These are phyloP conservation scores for Actinostola sp. DNA, from an alignment of 92 coral and sea anemone genomes.

Conservation along the genomic window DNA sequence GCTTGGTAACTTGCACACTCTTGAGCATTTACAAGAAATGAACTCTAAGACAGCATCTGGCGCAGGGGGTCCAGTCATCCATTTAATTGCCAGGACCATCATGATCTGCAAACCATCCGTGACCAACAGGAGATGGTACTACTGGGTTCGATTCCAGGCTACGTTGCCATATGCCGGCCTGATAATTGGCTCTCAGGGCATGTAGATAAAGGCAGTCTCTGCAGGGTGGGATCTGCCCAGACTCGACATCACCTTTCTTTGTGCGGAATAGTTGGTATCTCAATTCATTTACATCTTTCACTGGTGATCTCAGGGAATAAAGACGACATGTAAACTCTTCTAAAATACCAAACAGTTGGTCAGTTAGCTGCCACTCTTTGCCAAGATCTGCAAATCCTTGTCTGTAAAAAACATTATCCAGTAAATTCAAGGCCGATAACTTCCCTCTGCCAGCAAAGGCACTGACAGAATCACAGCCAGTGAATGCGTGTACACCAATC, in stretches of 20 bases:
- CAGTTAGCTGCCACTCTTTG: constrained; percentile 43
- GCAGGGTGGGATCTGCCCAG: constrained; percentile 66
- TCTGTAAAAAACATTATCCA: constrained; percentile 39
- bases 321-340: constrained; percentile 56
- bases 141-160: too few relatives aligned
- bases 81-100: too few relatives aligned
- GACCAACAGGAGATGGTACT: too few relatives aligned
- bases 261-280: constrained; percentile 53
- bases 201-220: constrained; percentile 57
- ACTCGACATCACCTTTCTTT: constrained; percentile 60
- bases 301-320: constrained; percentile 30
- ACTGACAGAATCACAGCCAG: constrained; percentile 56
- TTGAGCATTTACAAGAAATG: too few relatives aligned
- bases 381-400: constrained; percentile 24
- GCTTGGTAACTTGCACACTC: too few relatives aligned
- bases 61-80: too few relatives aligned
- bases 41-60: too few relatives aligned
- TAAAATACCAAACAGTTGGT: constrained; percentile 36
- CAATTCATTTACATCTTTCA: constrained; percentile 43
- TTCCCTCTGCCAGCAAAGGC: constrained; percentile 58
- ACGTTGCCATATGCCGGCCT: too few relatives aligned
- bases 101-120: too few relatives aligned
- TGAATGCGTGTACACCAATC: constrained; percentile 52
- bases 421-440: constrained; percentile 27
- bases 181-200: constrained; percentile 61